These are phyloP conservation scores for Bubo bubo DNA, from an alignment of 2,113 vertebrate species.

Conservation along the genomic window DNA sequence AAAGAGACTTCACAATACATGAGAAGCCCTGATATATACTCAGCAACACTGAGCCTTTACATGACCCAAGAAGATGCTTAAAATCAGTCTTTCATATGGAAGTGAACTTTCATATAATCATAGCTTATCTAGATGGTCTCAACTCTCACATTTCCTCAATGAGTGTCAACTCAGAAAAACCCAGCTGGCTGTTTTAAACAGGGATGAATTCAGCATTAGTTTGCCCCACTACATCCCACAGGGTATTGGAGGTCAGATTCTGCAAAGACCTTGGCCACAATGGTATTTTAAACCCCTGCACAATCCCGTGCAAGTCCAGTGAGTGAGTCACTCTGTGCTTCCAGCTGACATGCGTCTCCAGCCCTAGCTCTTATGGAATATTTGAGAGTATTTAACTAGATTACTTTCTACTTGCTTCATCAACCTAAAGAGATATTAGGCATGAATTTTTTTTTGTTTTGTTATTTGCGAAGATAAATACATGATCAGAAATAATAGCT, in stretches of 20 bases:
- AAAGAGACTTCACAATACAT: background rate
- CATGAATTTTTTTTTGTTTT: background rate
- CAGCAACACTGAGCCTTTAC: background rate
- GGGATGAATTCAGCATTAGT: background rate
- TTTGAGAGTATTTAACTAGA: background rate
- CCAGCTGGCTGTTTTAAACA: background rate
- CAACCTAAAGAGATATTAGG: background rate
- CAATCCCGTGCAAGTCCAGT: background rate
- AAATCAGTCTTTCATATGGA: background rate
- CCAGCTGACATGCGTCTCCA: background rate
- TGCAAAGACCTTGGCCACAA: background rate
- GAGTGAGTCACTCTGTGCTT: background rate
- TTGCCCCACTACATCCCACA: background rate
- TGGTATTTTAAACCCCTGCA: background rate
- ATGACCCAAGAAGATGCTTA: background rate
- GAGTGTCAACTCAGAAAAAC: background rate
- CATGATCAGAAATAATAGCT: constrained; percentile 18
- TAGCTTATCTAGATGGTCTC: background rate
- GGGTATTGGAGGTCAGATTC: background rate
- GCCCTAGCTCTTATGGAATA: background rate
- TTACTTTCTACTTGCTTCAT: background rate
- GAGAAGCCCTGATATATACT: background rate
- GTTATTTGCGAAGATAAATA: background rate
- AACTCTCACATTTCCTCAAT: background rate
- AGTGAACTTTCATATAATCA: background rate